These are phyloP conservation scores for Eilema sororculum DNA, from an alignment of 2,888 invertebrate species.

Conservation along the genomic window DNA sequence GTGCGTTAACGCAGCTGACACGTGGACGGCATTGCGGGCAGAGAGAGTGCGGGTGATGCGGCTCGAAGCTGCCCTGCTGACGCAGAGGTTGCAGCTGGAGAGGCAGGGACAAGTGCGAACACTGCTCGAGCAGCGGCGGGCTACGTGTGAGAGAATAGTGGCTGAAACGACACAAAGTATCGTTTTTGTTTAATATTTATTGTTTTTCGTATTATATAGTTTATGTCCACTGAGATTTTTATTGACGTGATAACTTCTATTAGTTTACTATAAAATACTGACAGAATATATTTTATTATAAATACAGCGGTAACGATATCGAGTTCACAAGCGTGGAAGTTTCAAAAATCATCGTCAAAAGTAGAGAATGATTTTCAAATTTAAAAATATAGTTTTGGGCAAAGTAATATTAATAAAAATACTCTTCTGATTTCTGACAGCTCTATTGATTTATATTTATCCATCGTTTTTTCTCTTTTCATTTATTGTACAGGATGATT, in stretches of 20 bases:
- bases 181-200: conserved; percentile 28
- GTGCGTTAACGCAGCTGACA: conserved; percentile 71
- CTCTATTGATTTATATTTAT: no score
- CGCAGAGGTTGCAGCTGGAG: conserved; percentile 75
- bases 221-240: not conserved
- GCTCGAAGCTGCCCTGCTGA: conserved; percentile 75
- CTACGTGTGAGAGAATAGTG: conserved; percentile 72
- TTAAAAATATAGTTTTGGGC: no score
- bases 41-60: conserved; percentile 77
- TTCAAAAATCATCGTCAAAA: not conserved
- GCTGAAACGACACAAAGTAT: conserved; percentile 58
- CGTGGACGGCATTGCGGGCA: conserved; percentile 75
- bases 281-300: not conserved
- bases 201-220: conserved; percentile 4
- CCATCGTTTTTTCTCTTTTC: no score
- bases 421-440: no score
- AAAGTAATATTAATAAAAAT: no score
- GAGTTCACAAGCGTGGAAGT: not conserved
- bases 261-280: not conserved
- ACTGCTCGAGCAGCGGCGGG: conserved; percentile 74
- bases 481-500: no score
- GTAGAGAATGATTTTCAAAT: no score
- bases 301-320: no score
- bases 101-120: conserved; percentile 77
- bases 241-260: not conserved